A percentile compares a stretch with the other conserved stretches of the same genome.
phyloP scores from a whole-genome alignment of 2,888 invertebrate genomes.

The Clunio marinus region DNA sequence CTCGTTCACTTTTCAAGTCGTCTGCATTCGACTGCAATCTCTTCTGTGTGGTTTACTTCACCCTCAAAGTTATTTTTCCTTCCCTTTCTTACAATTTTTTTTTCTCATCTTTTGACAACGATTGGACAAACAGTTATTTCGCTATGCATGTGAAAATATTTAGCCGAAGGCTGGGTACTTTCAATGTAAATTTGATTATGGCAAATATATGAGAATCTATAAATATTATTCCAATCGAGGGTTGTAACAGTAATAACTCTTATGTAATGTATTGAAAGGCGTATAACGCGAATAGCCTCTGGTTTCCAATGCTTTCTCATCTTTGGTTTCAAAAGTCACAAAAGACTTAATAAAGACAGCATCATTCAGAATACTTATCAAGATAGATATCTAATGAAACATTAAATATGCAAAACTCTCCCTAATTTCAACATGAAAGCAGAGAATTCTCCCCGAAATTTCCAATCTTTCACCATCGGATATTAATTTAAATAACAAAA shows the following conservation, averaged over 20 bases:
- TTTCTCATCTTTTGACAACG: not conserved
- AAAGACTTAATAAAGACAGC: slow-evolving; percentile 4
- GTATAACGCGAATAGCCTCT: too few relatives aligned
- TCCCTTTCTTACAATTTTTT: not conserved
- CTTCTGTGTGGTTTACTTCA: not conserved
- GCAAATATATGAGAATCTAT: slow-evolving; percentile 37
- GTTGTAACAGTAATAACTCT: not conserved
- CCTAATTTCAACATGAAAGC: not conserved
- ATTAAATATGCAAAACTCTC: slow-evolving; percentile 18
- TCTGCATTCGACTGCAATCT: slow-evolving; percentile 11
- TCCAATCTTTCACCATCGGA: not conserved
- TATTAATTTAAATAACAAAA: slow-evolving; percentile 30
- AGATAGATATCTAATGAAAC: not conserved
- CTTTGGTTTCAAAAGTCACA: not conserved
- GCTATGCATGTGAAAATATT: slow-evolving; percentile 24
- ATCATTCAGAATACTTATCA: not conserved
- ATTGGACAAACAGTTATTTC: slow-evolving; percentile 9
- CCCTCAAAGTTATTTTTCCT: too few relatives aligned
- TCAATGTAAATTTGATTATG: slow-evolving; percentile 39
- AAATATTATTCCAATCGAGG: not conserved
- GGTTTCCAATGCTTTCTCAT: too few relatives aligned
- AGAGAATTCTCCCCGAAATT: not conserved
- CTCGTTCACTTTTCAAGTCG: not conserved
- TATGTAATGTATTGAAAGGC: too few relatives aligned
- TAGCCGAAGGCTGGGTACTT: slow-evolving; percentile 1